Conservation (phyloP, 2,113 vertebrate species). For the Camelus dromedarius region DNA sequence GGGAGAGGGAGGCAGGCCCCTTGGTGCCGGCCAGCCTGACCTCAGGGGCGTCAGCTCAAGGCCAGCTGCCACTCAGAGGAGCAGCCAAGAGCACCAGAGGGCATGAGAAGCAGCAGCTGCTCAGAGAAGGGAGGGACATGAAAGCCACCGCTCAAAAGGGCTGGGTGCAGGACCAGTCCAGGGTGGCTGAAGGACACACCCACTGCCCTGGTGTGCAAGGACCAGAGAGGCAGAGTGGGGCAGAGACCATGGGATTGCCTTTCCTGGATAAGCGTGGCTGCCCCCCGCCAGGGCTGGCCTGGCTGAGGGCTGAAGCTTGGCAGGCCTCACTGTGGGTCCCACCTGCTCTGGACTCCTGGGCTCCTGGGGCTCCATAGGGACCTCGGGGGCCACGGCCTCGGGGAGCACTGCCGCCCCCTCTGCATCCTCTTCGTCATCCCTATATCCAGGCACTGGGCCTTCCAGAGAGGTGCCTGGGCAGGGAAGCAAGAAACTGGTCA, state of each 20-base stretch:
- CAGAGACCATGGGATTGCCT: neutral
- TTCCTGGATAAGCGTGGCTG: accelerated
- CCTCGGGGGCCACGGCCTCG: slow-evolving; percentile 53
- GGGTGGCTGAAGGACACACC: neutral
- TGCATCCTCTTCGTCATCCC: neutral
- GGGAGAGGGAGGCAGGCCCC: neutral
- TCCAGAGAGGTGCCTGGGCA: neutral
- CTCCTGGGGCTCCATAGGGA: slow-evolving; percentile 48
- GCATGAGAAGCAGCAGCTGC: neutral
- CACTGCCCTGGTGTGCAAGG: neutral
- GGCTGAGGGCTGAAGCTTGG: neutral
- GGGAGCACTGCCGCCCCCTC: slow-evolving; percentile 68
- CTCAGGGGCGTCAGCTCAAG: neutral
- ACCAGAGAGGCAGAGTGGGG: neutral
- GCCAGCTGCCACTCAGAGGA: neutral
- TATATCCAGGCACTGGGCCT: neutral
- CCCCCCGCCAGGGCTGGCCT: neutral
- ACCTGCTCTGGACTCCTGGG: slow-evolving; percentile 87
- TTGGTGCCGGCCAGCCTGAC: neutral
- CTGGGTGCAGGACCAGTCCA: neutral
- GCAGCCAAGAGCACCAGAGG: neutral
- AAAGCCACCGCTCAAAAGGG: no score
- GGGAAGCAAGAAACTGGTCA: neutral
- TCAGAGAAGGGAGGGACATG: accelerated
- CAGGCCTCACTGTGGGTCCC: neutral